Evolutionary conservation across 2,113 vertebrate genomes (phyloP), one percentile per base, ranked within the genome.

Genomic region (Paracanthobrama guichenoti): DNA sequence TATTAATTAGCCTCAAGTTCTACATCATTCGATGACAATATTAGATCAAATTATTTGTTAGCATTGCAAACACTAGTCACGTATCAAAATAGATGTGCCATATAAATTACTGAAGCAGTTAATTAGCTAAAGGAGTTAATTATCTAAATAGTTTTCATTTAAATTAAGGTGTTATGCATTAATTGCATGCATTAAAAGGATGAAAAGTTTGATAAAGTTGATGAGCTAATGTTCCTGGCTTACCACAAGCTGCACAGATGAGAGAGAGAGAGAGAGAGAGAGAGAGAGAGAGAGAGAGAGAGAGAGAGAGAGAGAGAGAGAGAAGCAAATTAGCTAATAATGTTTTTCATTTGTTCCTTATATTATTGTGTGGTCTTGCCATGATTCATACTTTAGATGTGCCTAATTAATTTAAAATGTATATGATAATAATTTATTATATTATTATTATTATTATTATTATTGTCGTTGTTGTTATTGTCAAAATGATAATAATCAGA

Each of bases 41-140:
- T 8, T 46, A 73, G n/a, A 73, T 73, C 42, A 24, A 16, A 73
- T 73, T 22, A 69, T 69, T 69, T 73, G 12, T 24, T 46, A 7
- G 69, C 69, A 73, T 48, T 46, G 42, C 69, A 73, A 24, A 62
- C 59, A 79, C 42, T 39, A 79, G 31, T 60, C 35, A 59, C 55
- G 8, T 42, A n/a, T 35, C 22, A 42, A 78, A 76, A 78, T 60
- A 78, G 35, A 60, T 60, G 39, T 55, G 53, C 44, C 28, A 79
- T 80, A 69, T 76, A 6, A 55, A 48, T 16, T 24, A 10, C 44
- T 39, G 44, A 62, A 81, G 55, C 12, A 62, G 46, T 60, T 64
- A 64, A 60, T 55, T 80, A 75, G 72, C 69, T 22, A 26, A 24
- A 66, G 71, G 26, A 31, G 31, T 76, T 86, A 76, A 77, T 55